Base-by-base conservation (phyloP, 1,140 invertebrate species). In the Sminthurides bifidus region DNA sequence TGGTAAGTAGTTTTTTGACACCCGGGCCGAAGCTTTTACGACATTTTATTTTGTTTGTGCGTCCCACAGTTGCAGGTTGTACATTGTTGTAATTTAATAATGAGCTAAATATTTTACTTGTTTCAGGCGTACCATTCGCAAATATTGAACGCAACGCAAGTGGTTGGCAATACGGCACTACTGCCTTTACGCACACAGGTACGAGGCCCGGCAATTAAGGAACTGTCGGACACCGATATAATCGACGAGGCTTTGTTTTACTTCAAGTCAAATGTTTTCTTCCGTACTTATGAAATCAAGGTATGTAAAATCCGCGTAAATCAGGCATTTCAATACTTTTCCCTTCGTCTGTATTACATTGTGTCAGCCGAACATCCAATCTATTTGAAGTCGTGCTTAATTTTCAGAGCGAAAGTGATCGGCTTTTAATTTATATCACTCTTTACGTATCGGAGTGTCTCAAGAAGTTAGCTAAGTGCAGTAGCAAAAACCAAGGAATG, bases 241-340 rank as follows among this genome's bases (percentile, higher is more conserved):
- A 91, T 99, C 62, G 95, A 99, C 75, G 96, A 98, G 78, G 87
- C 93, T 27, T 75, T 99, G 10, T 87, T 87, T 68, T 98, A 83
- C 70, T 99, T 99, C 71, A 97, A 95, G 76, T 92, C 96, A 1
- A 98, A 98, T 75, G 93, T 99, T 6, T 98, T 99, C 72, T 98
- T 98, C 70, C 82, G 92, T 63, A 97, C 92, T 40, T 98, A 96
- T 73, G 94, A 98, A 76, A 93, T 98, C 53, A 96, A 95, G 79
- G 86, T 88, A 76, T 51, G 55, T 35, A 21, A 33, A n/a, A n/a
- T n/a, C n/a, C n/a, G n/a, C n/a, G n/a, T n/a, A n/a, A n/a, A n/a
- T n/a, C n/a, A n/a, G n/a, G n/a, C n/a, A n/a, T n/a, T n/a, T n/a
- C n/a, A n/a, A n/a, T n/a, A n/a, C n/a, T n/a, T n/a, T n/a, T n/a